Evolutionary conservation across 2,797 vertebrate genomes (phyloP), one percentile per base, ranked within the genome.

Genomic region (Bradypodion ventrale): DNA sequence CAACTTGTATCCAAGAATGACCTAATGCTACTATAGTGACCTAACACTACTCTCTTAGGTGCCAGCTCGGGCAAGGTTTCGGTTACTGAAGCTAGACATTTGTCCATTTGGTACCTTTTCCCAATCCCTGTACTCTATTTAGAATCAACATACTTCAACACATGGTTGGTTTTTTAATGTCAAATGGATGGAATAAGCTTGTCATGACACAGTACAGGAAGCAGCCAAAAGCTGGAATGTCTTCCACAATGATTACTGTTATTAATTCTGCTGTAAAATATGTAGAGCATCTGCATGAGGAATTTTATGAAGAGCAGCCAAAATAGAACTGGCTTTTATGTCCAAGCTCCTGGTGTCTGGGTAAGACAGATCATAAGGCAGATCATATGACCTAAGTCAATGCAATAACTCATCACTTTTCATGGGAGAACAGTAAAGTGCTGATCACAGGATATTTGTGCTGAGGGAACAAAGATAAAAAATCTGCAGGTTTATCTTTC

Each of bases 381-480:
- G 96, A 96, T 97, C 95, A 81, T 95, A 96, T 96, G 96, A 96
- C 94, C 94, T 77, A 69, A 93, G 91, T 91, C 94, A 86, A 88
- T 94, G 91, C 89, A 93, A 96, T 90, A 93, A 89, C 93, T 96
- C 95, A 96, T 96, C 95, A 92, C 92, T 96, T 97, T 97, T 96
- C 96, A 96, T 95, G 95, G 96, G 96, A 95, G 94, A 96, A 89
- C 19, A 86, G 94, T 94, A 95, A 96, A 96, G 90, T 95, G 96
- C 95, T 96, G 96, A 96, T 94, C 83, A 88, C 6, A 35, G 89
- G 92, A 92, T 66, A 88, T 94, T 95, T 95, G 85, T 94, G 93
- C 95, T 96, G 95, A 96, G 95, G 94, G 94, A 95, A 96, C 91
- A 91, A 91, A 96, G 96, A 97, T 97, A 96, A 96, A 96, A 96